Evolutionary conservation across 64 coral and sea anemone species (phyloP).

Genomic region (Pachyseris speciosa): DNA sequence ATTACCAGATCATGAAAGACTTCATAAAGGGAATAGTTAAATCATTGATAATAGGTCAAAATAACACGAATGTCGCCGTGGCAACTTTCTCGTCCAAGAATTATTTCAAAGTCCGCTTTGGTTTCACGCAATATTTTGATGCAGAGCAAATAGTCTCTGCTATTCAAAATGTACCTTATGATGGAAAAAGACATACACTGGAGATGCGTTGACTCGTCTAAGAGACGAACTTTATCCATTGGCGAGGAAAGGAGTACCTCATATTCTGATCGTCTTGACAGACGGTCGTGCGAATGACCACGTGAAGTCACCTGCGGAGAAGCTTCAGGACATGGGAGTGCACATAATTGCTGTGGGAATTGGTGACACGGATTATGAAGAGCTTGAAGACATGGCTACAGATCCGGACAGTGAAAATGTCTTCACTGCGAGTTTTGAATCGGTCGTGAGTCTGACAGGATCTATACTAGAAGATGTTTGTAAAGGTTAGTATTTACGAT

Average conservation of each 20-base stretch:
- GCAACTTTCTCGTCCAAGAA: conserved; percentile 37
- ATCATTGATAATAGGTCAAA: conserved; percentile 28
- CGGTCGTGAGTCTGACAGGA: neutral
- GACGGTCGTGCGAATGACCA: conserved; percentile 54
- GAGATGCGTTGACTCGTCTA: conserved; percentile 16
- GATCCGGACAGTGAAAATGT: conserved; percentile 11
- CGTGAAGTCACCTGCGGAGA: conserved; percentile 28
- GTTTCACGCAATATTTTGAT: conserved; percentile 50
- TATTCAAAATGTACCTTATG: conserved; percentile 22
- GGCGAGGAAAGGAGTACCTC: conserved; percentile 21
- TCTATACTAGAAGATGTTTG: neutral
- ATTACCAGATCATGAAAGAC: conserved; percentile 47
- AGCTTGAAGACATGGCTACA: conserved; percentile 1
- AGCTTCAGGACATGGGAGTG: conserved; percentile 32
- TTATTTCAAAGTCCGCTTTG: conserved; percentile 14
- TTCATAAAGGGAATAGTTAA: conserved; percentile 63
- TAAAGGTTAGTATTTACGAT: neutral
- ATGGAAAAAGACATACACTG: conserved; percentile 53
- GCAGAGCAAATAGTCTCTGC: conserved; percentile 4
- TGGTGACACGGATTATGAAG: neutral
- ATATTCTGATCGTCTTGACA: conserved; percentile 64
- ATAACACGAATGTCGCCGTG: conserved; percentile 31
- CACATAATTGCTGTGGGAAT: conserved; percentile 66
- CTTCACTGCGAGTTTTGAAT: neutral
- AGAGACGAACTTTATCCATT: neutral